These are phyloP conservation scores for Sisor rabdophorus DNA, from an alignment of 2,113 vertebrate genomes.

Conservation along the genomic window DNA sequence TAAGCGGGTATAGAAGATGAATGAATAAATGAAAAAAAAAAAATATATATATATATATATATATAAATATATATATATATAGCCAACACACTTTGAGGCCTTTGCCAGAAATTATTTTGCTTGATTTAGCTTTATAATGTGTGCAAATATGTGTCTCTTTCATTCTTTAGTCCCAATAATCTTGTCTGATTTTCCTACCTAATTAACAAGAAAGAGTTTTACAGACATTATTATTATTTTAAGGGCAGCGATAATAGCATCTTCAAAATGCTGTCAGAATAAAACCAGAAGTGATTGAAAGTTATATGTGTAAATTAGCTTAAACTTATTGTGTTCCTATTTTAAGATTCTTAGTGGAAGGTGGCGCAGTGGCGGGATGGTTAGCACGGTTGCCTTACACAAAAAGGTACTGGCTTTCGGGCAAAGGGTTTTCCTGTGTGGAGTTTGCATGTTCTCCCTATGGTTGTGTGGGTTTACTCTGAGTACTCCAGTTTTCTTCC, in stretches of 20 bases:
- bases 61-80: no score
- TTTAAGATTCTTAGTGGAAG: neutral
- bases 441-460: no score
- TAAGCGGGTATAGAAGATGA: no score
- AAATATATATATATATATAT: no score
- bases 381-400: neutral
- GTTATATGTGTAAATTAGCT: neutral
- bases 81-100: neutral
- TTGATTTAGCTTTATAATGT: constrained; percentile 45
- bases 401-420: neutral
- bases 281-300: neutral
- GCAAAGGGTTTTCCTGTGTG: no score
- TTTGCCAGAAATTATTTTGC: constrained; percentile 38
- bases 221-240: constrained; percentile 42
- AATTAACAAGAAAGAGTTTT: constrained; percentile 58
- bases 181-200: constrained; percentile 52
- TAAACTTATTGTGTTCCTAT: neutral
- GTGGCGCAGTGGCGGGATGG: neutral
- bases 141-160: constrained; percentile 50
- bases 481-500: no score
- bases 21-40: no score
- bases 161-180: constrained; percentile 49
- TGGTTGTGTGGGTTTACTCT: no score
- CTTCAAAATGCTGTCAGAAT: neutral
- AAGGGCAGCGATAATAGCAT: constrained; percentile 2